These are phyloP conservation scores for Dolichopus griseipennis DNA, from an alignment of 2,888 invertebrate genomes.

Conservation along the genomic window DNA sequence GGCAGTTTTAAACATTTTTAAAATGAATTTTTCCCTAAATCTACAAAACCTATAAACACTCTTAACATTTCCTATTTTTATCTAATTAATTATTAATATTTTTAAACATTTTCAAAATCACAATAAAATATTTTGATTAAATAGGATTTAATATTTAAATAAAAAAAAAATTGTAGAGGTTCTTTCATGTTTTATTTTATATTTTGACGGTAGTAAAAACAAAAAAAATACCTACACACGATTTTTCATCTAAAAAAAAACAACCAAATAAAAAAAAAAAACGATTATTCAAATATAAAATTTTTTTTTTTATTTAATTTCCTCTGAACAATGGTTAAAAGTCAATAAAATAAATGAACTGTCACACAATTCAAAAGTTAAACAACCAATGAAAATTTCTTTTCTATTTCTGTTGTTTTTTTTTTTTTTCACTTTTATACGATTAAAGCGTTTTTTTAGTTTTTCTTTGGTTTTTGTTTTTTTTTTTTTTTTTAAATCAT, in stretches of 20 bases:
- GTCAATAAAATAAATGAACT: slow-evolving; percentile 6
- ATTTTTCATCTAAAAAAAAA: not conserved
- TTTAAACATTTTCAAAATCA: no score
- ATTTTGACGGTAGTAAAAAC: not conserved
- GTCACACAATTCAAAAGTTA: slow-evolving; percentile 1
- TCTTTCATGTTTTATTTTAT: not conserved
- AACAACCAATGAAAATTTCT: not conserved
- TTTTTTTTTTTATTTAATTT: not conserved
- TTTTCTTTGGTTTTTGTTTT: not conserved
- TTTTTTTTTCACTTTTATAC: no score
- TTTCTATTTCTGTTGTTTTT: not conserved
- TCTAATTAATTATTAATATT: no score
- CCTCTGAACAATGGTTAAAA: not conserved
- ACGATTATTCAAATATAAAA: not conserved
- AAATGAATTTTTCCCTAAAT: no score
- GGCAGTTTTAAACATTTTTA: no score
- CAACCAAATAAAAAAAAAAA: not conserved
- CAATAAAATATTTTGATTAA: no score
- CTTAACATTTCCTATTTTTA: no score
- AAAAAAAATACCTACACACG: slow-evolving; percentile 3
- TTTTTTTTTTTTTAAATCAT: not conserved
- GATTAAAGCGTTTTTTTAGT: not conserved
- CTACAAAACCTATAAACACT: no score
- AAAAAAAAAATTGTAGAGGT: no score
- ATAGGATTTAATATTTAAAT: no score